Evolutionary conservation across 2,797 vertebrate species (phyloP).

Genomic region (Fistularia tabacaria): DNA sequence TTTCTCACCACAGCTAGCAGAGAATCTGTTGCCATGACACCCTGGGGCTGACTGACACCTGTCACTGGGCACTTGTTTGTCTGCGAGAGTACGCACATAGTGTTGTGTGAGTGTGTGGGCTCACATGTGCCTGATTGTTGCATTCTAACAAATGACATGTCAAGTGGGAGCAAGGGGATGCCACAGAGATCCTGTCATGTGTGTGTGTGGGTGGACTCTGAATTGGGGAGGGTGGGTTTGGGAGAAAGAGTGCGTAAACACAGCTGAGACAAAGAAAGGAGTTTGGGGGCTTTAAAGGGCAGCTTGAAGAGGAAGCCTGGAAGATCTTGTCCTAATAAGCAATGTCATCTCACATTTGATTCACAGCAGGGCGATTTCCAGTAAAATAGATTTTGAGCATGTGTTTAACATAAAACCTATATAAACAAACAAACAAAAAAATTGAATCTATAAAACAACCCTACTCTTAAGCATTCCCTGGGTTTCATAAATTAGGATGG

Average conservation of each 20-base stretch:
- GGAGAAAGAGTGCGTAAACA: constrained; percentile 5
- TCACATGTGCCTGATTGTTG: constrained; percentile 3
- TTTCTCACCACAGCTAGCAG: constrained; percentile 20
- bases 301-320: constrained; percentile 14
- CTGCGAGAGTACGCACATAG: background rate
- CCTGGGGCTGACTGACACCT: constrained; percentile 55
- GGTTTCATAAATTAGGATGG: too few species aligned
- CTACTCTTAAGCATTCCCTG: too few species aligned
- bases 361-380: too few species aligned
- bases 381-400: too few species aligned
- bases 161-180: constrained; percentile 27
- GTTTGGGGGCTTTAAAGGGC: constrained; percentile 18
- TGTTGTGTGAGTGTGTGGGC: constrained; percentile 9
- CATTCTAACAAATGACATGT: constrained; percentile 32
- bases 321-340: constrained; percentile 2
- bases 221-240: background rate
- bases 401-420: too few species aligned
- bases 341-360: background rate
- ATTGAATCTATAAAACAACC: too few species aligned
- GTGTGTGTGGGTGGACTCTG: constrained; percentile 29
- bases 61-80: constrained; percentile 30
- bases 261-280: constrained; percentile 6
- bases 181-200: constrained; percentile 25
- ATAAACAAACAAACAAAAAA: too few species aligned
- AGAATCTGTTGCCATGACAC: constrained; percentile 50